Percentiles rank a stretch among this genome's conserved stretches.
Evolutionary conservation across 2,888 invertebrate species (phyloP).

Genomic region (Hyposoter dolosus): DNA sequence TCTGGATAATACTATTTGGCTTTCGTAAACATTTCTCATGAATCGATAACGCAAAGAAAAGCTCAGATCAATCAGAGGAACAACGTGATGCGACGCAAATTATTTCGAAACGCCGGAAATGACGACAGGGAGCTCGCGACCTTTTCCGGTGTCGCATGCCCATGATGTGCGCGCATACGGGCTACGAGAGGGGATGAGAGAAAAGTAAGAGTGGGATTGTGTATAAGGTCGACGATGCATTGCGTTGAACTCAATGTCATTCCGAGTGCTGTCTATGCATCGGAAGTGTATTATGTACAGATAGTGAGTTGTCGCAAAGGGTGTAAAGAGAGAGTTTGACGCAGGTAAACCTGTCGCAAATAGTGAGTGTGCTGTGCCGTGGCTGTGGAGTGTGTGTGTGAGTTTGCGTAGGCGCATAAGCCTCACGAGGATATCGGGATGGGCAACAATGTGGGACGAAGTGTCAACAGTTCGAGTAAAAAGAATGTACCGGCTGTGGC

Average conservation of each 20-base stretch:
- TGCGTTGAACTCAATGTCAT: slow-evolving; percentile 67
- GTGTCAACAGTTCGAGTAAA: slow-evolving; percentile 72
- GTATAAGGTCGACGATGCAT: slow-evolving; percentile 62
- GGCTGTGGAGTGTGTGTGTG: background rate
- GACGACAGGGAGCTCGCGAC: background rate
- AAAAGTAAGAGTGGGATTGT: slow-evolving; percentile 31
- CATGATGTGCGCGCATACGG: background rate
- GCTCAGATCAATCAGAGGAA: background rate
- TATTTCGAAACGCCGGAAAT: background rate
- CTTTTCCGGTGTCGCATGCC: background rate
- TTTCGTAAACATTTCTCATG: background rate
- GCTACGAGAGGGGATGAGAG: background rate
- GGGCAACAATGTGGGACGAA: slow-evolving; percentile 79
- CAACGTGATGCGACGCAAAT: too few relatives aligned
- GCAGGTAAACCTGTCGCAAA: slow-evolving; percentile 61
- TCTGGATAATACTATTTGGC: background rate
- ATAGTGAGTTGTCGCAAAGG: slow-evolving; percentile 41
- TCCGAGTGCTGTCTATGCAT: slow-evolving; percentile 45
- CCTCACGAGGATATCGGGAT: slow-evolving; percentile 66
- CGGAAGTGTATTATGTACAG: slow-evolving; percentile 61
- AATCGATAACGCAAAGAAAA: background rate
- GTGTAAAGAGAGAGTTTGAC: slow-evolving; percentile 13
- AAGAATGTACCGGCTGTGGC: slow-evolving; percentile 69
- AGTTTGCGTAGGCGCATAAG: background rate
- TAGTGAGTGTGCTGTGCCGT: slow-evolving; percentile 5